phyloP scores from a whole-genome alignment of 1,140 invertebrate genomes.

The Nymphalis io region DNA sequence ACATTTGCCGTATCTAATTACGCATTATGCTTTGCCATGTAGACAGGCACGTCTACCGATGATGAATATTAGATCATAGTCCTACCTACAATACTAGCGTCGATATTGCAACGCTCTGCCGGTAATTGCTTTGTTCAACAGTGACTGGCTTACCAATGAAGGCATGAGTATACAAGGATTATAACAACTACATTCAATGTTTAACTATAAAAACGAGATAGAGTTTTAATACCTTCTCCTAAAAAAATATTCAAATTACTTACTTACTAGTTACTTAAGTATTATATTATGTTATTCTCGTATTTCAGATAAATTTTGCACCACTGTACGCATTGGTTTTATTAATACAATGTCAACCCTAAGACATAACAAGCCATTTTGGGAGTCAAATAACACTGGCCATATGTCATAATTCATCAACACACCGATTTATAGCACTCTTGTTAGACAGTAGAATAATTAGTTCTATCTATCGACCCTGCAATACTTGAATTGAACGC shows the following conservation, averaged over 20 bases:
- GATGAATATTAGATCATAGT: conserved; percentile 76
- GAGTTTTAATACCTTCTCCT: too few species aligned
- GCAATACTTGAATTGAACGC: too few species aligned
- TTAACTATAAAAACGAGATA: neutral
- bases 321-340: too few species aligned
- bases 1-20: conserved; percentile 76
- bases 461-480: too few species aligned
- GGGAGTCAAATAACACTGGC: too few species aligned
- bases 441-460: too few species aligned
- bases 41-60: conserved; percentile 67
- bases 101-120: conserved; percentile 60
- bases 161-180: neutral
- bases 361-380: too few species aligned
- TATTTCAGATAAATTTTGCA: too few species aligned
- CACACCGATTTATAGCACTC: too few species aligned
- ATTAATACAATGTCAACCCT: too few species aligned
- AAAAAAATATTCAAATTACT: too few species aligned
- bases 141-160: conserved; percentile 24
- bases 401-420: too few species aligned
- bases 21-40: conserved; percentile 75
- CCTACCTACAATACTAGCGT: conserved; percentile 56
- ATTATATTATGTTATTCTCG: neutral
- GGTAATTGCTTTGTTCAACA: conserved; percentile 61
- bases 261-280: neutral
- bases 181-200: neutral